Base-by-base conservation (phyloP, 2,797 vertebrate genomes). In the Melanotaenia maccullochi region DNA sequence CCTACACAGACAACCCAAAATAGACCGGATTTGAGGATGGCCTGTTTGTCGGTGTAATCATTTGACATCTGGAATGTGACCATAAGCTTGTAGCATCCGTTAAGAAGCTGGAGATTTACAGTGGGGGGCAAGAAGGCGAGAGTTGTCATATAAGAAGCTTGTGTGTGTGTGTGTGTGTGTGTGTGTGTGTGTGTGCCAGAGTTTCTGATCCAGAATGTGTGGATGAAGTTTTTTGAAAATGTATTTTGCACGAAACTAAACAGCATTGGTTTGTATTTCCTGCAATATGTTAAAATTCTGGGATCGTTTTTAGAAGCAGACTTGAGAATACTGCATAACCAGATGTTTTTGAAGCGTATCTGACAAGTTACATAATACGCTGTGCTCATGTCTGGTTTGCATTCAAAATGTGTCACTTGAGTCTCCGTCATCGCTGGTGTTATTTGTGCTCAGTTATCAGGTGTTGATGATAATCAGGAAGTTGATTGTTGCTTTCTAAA, bases 91-190 rank as follows among this genome's bases (percentile, higher is more conserved):
- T 47, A 81, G 83, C 88, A 56, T 83, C 69, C 47, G 52, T 72
- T 88, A 87, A 88, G 82, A 88, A 65, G 90, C 82, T 86, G 81
- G 30, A 90, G 90, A 91, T 87, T 90, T 92, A 82, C 75, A 72
- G 84, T 32, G 44, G 33, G 60, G 63, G 79, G 76, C 85, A 75
- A 68, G 78, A 68, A 86, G 86, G 63, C 62, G 32, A 81, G 74
- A 42, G 84, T 69, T 55, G 85, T 65, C 73, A 2, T 79, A 82
- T 90, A 89, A 91, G 88, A 76, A 85, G 90, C 83, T 92, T 4
- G 9, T 42, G 40, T 38, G 36, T 38, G 38, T 38, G 38, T 42
- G 32, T 22, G 74, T 30, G 30, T 66, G 86, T 35, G 44, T 8
- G 8, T 9, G 47, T 44, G 18, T 44, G 44, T 49, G 33, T 24